Conservation (phyloP, 2,113 vertebrate genomes). For the Istiophorus platypterus region DNA sequence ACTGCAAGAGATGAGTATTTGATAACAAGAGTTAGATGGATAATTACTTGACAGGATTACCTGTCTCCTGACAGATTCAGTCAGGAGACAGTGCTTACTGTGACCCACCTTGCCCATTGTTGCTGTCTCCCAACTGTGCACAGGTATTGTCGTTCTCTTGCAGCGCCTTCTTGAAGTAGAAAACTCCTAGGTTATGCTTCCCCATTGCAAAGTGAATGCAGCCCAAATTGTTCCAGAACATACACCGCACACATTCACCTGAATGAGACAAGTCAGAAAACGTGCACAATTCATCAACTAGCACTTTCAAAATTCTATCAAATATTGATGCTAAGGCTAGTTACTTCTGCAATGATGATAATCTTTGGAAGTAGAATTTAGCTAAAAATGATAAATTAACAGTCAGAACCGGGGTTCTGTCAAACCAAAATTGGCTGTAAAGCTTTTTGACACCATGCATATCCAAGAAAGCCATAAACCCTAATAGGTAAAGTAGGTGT, state of each 20-base stretch:
- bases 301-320: neutral
- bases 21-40: neutral
- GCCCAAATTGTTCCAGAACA: conserved; percentile 99
- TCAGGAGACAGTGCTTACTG: neutral
- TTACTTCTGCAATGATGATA: neutral
- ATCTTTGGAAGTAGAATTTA: neutral
- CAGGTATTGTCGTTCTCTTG: conserved; percentile 97
- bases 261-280: conserved; percentile 10
- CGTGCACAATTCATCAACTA: neutral
- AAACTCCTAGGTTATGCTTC: conserved; percentile 97
- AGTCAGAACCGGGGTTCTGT: neutral
- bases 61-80: too few relatives aligned
- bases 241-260: conserved; percentile 98
- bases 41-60: neutral
- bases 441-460: neutral
- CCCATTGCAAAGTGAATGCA: conserved; percentile 99
- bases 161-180: conserved; percentile 99
- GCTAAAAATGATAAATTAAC: neutral
- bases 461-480: neutral
- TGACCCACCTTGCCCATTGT: conserved; percentile 88
- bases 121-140: conserved; percentile 89
- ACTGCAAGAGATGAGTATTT: neutral
- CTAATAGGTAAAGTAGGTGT: neutral
- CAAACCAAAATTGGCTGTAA: neutral
- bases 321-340: too few relatives aligned